Conservation (phyloP, 2,113 vertebrate species). For the Rhinopomastus cyanomelas region DNA sequence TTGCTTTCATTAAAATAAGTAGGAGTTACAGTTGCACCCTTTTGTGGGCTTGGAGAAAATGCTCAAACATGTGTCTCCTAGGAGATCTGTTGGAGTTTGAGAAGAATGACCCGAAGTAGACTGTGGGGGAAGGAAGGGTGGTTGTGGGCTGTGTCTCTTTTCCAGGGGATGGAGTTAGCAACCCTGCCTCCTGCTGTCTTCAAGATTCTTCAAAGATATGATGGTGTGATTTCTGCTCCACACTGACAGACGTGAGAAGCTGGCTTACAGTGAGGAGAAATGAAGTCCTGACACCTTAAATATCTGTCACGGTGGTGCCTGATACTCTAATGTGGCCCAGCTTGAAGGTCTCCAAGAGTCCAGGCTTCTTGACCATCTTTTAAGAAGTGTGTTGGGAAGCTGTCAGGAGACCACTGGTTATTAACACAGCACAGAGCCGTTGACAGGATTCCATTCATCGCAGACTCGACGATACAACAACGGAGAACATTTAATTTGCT, state of each 20-base stretch:
- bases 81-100: neutral
- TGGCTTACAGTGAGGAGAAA: neutral
- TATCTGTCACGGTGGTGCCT: neutral
- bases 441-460: neutral
- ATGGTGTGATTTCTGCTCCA: neutral
- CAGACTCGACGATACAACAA: neutral
- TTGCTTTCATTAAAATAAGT: neutral
- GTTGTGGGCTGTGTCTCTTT: neutral
- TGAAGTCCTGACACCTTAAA: neutral
- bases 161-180: neutral
- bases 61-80: neutral
- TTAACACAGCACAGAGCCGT: neutral
- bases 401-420: neutral
- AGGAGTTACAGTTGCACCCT: neutral
- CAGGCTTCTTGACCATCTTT: neutral
- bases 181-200: neutral
- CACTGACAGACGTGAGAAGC: neutral
- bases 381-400: neutral
- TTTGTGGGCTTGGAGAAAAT: neutral
- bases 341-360: neutral
- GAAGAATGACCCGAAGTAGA: fast-evolving
- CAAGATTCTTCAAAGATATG: neutral
- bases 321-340: neutral
- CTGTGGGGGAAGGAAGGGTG: too few species aligned
- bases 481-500: neutral